A percentile compares a stretch with the other conserved stretches of the same genome.
phyloP scores from a whole-genome alignment of 2,888 invertebrate species.

The Notocelia uddmanniana region DNA sequence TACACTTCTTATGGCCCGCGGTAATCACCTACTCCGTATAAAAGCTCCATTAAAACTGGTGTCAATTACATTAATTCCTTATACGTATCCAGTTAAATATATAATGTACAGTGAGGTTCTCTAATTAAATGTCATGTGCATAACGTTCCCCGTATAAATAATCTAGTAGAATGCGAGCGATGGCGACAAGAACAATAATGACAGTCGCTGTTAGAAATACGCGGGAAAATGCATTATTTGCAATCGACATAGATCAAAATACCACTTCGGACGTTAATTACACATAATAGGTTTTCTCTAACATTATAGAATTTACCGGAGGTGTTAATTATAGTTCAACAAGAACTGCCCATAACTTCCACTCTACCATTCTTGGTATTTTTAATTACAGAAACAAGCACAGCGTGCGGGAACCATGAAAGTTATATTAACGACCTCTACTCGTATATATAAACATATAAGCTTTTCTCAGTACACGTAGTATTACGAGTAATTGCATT shows the following conservation, averaged over 20 bases:
- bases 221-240: conserved; percentile 56
- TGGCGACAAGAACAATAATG: conserved; percentile 59
- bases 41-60: conserved; percentile 79
- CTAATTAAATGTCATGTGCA: conserved; percentile 76
- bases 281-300: conserved; percentile 31
- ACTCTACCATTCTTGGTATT: conserved; percentile 35
- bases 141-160: conserved; percentile 70
- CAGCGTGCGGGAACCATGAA: conserved; percentile 24
- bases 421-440: conserved; percentile 17
- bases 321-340: conserved; percentile 35
- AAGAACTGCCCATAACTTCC: conserved; percentile 39
- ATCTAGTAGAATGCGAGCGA: conserved; percentile 68
- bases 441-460: background rate
- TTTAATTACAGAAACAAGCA: conserved; percentile 41
- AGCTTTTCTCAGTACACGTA: background rate
- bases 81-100: conserved; percentile 73
- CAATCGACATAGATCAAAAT: conserved; percentile 25
- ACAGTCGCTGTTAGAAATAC: conserved; percentile 58
- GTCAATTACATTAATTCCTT: conserved; percentile 81
- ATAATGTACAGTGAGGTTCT: conserved; percentile 67
- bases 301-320: conserved; percentile 18
- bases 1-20: conserved; percentile 73
- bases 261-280: conserved; percentile 27
- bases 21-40: conserved; percentile 76
- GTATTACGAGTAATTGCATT: background rate